Conservation (phyloP, 1,140 invertebrate genomes). For the Drosophila melanogaster region Release_6_plus_ISO1_MT NC_004354.4:8621001-8621500, state of each 20-base stretch:
- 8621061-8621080: slow-evolving; percentile 22
- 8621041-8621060: slow-evolving; percentile 31
- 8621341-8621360: too few species aligned
- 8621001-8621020: slow-evolving; percentile 53
- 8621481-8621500: background rate
- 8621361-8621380: background rate
- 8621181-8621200: slow-evolving; percentile 9
- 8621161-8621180: slow-evolving; percentile 2
- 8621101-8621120: background rate
- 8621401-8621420: background rate
- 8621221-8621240: slow-evolving; percentile 2
- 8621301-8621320: too few species aligned
- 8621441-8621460: too few species aligned
- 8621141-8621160: background rate
- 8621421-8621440: too few species aligned
- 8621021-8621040: slow-evolving; percentile 80
- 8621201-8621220: slow-evolving; percentile 1
- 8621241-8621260: background rate
- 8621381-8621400: background rate
- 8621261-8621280: background rate
- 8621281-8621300: too few species aligned
- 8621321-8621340: too few species aligned
- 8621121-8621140: background rate
- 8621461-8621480: too few species aligned
- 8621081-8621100: slow-evolving; percentile 2